Percentiles rank a stretch among this genome's conserved stretches.
phyloP scores from a whole-genome alignment of 2,888 invertebrate genomes.

The Psococerastis gibbosa region DNA sequence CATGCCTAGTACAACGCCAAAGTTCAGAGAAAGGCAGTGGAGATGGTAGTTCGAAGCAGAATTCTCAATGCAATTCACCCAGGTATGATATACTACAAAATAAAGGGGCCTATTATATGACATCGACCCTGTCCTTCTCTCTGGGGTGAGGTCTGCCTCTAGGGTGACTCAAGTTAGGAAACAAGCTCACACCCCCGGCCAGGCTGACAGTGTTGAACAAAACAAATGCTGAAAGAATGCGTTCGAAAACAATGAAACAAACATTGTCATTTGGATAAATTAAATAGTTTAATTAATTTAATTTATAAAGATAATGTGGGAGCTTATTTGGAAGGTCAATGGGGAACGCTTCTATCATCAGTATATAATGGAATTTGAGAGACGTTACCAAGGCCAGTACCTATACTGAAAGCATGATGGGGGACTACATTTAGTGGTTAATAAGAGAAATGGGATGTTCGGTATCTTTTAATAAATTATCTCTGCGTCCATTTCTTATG shows the following conservation, averaged over 20 bases:
- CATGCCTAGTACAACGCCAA: constrained; percentile 39
- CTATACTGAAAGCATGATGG: not conserved
- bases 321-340: too few species aligned
- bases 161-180: too few species aligned
- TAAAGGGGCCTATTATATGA: too few species aligned
- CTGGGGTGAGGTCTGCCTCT: too few species aligned
- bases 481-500: not conserved
- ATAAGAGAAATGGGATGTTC: not conserved
- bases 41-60: constrained; percentile 30
- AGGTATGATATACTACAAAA: too few species aligned
- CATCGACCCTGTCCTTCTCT: too few species aligned
- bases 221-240: too few species aligned
- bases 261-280: not conserved
- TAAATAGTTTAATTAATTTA: too few species aligned
- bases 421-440: not conserved
- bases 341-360: not conserved
- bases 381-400: too few species aligned
- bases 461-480: not conserved
- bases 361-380: not conserved
- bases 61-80: constrained; percentile 11
- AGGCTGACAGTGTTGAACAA: too few species aligned
- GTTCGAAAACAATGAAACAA: not conserved
- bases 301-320: too few species aligned
- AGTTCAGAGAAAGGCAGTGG: constrained; percentile 27
- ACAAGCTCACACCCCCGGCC: too few species aligned